phyloP scores from a whole-genome alignment of 2,888 invertebrate genomes.

The Ametastegia equiseti region DNA sequence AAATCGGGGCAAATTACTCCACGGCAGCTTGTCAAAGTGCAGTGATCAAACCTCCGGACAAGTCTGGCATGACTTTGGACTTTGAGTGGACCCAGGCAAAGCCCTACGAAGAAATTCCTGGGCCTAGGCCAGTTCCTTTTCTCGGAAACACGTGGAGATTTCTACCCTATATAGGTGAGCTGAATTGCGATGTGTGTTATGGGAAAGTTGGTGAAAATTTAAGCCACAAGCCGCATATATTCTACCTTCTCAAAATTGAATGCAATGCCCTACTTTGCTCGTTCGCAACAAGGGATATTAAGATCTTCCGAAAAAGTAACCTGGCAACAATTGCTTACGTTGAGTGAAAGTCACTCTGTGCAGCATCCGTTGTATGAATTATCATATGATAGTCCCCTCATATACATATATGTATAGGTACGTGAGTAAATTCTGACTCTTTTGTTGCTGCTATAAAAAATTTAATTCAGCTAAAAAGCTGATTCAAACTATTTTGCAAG shows the following conservation, averaged over 20 bases:
- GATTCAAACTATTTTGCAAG: background rate
- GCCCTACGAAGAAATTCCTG: constrained; percentile 84
- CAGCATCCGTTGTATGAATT: background rate
- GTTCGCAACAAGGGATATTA: background rate
- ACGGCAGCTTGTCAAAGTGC: background rate
- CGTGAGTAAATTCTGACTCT: too few species aligned
- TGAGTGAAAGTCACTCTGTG: background rate
- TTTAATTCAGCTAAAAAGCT: background rate
- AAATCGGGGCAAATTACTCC: constrained; percentile 1
- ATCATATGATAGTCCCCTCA: background rate
- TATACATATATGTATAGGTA: background rate
- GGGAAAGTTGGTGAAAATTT: background rate
- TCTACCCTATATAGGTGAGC: constrained; percentile 82
- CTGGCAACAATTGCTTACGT: background rate
- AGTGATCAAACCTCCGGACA: constrained; percentile 9
- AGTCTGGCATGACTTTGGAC: background rate
- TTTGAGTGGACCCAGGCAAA: constrained; percentile 60
- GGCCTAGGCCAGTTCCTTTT: constrained; percentile 85
- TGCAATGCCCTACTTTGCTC: background rate
- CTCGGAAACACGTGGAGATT: constrained; percentile 91
- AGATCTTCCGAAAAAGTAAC: background rate
- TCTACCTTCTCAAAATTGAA: background rate
- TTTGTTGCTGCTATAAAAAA: background rate
- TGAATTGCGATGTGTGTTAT: background rate
- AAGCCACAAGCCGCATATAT: background rate